These are phyloP conservation scores for Argyresthia albistria DNA, from an alignment of 2,888 invertebrate genomes.

Conservation along the genomic window DNA sequence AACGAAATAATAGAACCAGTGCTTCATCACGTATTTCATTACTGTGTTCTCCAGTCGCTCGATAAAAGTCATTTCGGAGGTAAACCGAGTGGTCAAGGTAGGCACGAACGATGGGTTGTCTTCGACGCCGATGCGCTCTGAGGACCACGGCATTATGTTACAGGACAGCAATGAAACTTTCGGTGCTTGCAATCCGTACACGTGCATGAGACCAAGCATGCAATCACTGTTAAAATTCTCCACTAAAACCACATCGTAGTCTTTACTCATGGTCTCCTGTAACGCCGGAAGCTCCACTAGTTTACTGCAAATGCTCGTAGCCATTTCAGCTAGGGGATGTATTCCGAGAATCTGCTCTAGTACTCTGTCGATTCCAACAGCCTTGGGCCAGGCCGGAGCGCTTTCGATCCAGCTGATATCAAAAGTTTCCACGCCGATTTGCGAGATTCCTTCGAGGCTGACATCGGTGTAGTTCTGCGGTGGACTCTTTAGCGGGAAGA, in stretches of 20 bases:
- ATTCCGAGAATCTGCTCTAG: slow-evolving; percentile 33
- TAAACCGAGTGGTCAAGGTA: slow-evolving; percentile 58
- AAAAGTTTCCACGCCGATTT: slow-evolving; percentile 38
- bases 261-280: slow-evolving; percentile 36
- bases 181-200: slow-evolving; percentile 65
- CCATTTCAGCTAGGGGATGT: slow-evolving; percentile 34
- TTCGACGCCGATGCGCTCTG: slow-evolving; percentile 48
- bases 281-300: slow-evolving; percentile 45
- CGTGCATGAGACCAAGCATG: slow-evolving; percentile 71
- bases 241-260: slow-evolving; percentile 75
- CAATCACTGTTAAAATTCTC: slow-evolving; percentile 78
- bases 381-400: slow-evolving; percentile 17
- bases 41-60: slow-evolving; percentile 58
- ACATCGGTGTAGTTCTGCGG: slow-evolving; percentile 55
- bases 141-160: slow-evolving; percentile 70
- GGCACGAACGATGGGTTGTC: slow-evolving; percentile 70
- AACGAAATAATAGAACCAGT: slow-evolving; percentile 40
- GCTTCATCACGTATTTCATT: slow-evolving; percentile 29
- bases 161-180: slow-evolving; percentile 70
- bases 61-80: slow-evolving; percentile 57
- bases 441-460: slow-evolving; percentile 50
- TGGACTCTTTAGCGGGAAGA: slow-evolving; percentile 65
- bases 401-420: slow-evolving; percentile 36
- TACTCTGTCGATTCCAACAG: slow-evolving; percentile 32
- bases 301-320: slow-evolving; percentile 42